Percentiles rank a stretch among this genome's conserved stretches.
These are phyloP conservation scores for Nemapogon koenigi DNA, from an alignment of 2,888 invertebrate genomes.

Conservation along the genomic window DNA sequence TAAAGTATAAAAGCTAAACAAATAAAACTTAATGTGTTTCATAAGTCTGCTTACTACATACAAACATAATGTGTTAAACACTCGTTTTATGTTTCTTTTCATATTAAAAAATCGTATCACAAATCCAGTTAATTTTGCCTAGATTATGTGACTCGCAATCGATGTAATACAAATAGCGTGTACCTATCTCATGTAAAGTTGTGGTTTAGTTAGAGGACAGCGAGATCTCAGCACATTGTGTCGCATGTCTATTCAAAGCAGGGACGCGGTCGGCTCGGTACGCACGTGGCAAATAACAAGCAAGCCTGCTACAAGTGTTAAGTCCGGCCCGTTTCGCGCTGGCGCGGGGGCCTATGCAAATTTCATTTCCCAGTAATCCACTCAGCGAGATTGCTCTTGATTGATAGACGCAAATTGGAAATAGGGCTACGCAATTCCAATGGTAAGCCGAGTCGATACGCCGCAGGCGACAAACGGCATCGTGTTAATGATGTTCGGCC, in stretches of 20 bases:
- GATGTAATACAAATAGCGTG: too few relatives aligned
- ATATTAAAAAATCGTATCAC: too few relatives aligned
- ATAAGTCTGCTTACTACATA: too few relatives aligned
- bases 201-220: too few relatives aligned
- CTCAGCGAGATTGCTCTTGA: conserved; percentile 73
- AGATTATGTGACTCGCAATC: too few relatives aligned
- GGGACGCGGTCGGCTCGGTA: conserved; percentile 1
- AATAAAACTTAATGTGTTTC: too few relatives aligned
- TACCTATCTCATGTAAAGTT: too few relatives aligned
- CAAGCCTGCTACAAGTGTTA: conserved; percentile 28
- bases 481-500: conserved; percentile 8
- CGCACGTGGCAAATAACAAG: conserved; percentile 26
- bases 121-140: too few relatives aligned
- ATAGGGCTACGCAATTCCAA: conserved; percentile 41
- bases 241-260: conserved; percentile 2
- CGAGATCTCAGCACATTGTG: background rate
- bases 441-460: conserved; percentile 22
- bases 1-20: too few relatives aligned
- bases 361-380: conserved; percentile 74
- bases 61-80: too few relatives aligned
- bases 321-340: conserved; percentile 19
- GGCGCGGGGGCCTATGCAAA: conserved; percentile 67
- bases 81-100: too few relatives aligned
- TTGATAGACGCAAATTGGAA: conserved; percentile 76
- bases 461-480: conserved; percentile 24